Percentiles rank a stretch among this genome's conserved stretches.
phyloP scores from a whole-genome alignment of 2,797 vertebrate genomes.

The Myoxocephalus aenaeus region DNA sequence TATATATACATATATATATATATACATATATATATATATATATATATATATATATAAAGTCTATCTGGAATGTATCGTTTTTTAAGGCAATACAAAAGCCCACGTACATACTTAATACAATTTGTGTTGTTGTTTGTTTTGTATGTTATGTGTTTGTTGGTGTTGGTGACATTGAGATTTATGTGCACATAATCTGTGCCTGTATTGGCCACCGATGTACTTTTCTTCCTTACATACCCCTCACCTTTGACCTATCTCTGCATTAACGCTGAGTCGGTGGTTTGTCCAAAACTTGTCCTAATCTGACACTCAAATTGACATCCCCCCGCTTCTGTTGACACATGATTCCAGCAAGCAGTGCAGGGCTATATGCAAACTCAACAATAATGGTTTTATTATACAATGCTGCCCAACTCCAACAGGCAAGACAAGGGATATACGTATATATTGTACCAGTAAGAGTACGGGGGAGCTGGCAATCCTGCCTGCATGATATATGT shows the following conservation, averaged over 20 bases:
- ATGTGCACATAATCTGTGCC: not conserved
- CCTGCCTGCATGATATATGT: constrained; percentile 67
- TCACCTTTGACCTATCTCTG: constrained; percentile 49
- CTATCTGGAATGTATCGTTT: no score
- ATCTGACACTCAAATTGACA: constrained; percentile 67
- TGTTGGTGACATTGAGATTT: constrained; percentile 5
- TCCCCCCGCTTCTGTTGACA: constrained; percentile 46
- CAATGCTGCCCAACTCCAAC: constrained; percentile 57
- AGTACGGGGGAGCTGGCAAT: constrained; percentile 48
- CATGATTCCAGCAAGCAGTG: constrained; percentile 59
- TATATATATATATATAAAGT: no score
- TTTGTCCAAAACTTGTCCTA: constrained; percentile 59
- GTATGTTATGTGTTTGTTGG: not conserved
- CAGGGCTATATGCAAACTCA: constrained; percentile 66
- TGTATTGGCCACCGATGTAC: constrained; percentile 17
- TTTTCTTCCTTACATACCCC: constrained; percentile 30
- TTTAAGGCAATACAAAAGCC: not conserved
- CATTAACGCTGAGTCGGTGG: constrained; percentile 55
- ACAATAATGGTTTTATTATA: constrained; percentile 80
- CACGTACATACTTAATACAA: not conserved
- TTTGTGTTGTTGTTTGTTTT: not conserved
- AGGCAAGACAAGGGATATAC: constrained; percentile 63
- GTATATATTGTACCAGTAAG: constrained; percentile 26
- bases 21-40: no score
- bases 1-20: no score